These are phyloP conservation scores for Melanargia galathea DNA, from an alignment of 2,888 invertebrate genomes.

Conservation along the genomic window DNA sequence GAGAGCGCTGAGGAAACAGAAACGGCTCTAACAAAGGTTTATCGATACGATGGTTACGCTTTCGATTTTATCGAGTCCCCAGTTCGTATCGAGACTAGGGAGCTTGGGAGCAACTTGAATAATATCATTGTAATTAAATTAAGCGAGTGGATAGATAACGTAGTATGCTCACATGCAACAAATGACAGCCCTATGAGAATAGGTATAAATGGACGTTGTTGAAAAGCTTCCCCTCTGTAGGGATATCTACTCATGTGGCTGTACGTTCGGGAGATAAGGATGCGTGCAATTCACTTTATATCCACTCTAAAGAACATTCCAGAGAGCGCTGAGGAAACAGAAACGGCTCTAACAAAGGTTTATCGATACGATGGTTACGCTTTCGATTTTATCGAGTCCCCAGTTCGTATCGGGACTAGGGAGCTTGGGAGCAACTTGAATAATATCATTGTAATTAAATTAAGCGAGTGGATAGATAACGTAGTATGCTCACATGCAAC, in stretches of 20 bases:
- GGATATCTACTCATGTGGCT: too few relatives aligned
- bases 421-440: neutral
- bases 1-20: slow-evolving; percentile 51
- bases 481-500: slow-evolving; percentile 2
- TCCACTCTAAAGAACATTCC: too few relatives aligned
- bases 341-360: slow-evolving; percentile 57
- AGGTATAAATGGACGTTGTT: too few relatives aligned
- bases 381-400: slow-evolving; percentile 30
- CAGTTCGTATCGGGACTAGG: neutral
- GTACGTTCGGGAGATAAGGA: too few relatives aligned
- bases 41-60: slow-evolving; percentile 51
- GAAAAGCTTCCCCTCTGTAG: too few relatives aligned
- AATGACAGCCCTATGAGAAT: too few relatives aligned
- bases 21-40: slow-evolving; percentile 58
- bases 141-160: neutral
- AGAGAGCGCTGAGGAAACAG: slow-evolving; percentile 51
- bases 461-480: neutral
- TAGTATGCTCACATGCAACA: too few relatives aligned
- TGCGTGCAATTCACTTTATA: too few relatives aligned
- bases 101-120: neutral
- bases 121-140: slow-evolving; percentile 6
- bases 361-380: slow-evolving; percentile 52
- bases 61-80: slow-evolving; percentile 28
- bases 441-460: slow-evolving; percentile 5
- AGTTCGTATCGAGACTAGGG: neutral